Evolutionary conservation across 1,140 invertebrate species (phyloP).

Genomic region (Hydropsyche tenuis): DNA sequence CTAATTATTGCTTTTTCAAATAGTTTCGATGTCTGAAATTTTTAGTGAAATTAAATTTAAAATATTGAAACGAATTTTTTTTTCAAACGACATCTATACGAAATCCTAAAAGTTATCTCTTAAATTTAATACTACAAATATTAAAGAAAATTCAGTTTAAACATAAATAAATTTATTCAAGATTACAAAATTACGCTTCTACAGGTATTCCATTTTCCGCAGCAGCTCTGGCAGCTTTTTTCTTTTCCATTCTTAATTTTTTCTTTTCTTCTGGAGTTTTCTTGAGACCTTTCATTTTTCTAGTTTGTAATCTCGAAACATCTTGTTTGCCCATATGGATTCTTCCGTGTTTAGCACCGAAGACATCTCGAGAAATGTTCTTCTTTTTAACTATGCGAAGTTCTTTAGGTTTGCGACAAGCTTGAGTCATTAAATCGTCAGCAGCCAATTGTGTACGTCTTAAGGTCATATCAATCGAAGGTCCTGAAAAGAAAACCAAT

Average conservation of each 20-base stretch:
- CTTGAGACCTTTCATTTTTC: conserved; percentile 92
- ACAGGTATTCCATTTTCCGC: background rate
- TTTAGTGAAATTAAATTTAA: too few species aligned
- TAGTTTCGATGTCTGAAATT: too few species aligned
- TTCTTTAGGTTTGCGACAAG: conserved; percentile 84
- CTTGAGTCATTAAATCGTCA: conserved; percentile 87
- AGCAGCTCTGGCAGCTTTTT: conserved; percentile 54
- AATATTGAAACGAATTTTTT: too few species aligned
- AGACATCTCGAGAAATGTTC: conserved; percentile 85
- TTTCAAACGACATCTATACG: too few species aligned
- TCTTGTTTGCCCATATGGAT: conserved; percentile 94
- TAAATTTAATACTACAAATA: too few species aligned
- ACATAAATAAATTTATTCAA: background rate
- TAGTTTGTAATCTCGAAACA: conserved; percentile 83
- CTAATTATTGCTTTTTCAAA: too few species aligned
- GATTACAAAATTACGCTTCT: background rate
- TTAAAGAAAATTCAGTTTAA: too few species aligned
- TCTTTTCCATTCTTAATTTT: conserved; percentile 64
- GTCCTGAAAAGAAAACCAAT: conserved; percentile 64
- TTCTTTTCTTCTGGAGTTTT: conserved; percentile 76
- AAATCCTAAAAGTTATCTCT: too few species aligned
- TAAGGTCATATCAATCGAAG: conserved; percentile 86
- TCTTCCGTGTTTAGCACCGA: conserved; percentile 89
- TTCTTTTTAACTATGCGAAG: conserved; percentile 84
- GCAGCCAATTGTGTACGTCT: conserved; percentile 88